Conservation (phyloP, 2,888 invertebrate species). For the Furcula furcula region DNA sequence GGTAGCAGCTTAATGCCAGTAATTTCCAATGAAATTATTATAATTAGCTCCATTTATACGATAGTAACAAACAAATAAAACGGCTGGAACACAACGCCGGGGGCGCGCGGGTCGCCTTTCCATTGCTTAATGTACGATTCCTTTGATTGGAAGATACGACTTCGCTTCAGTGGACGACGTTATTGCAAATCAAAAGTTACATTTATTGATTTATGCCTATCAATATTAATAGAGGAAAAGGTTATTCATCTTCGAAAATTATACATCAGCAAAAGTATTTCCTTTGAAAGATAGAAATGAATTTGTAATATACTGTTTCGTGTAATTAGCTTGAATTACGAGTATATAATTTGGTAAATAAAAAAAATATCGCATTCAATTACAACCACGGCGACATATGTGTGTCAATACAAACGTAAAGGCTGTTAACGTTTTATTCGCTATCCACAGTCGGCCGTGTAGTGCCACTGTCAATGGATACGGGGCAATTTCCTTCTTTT, state of each 20-base stretch:
- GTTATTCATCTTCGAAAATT: background rate
- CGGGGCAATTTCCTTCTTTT: slow-evolving; percentile 57
- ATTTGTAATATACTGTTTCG: background rate
- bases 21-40: slow-evolving; percentile 79
- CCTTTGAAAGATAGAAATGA: background rate
- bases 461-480: slow-evolving; percentile 50
- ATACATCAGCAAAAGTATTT: background rate
- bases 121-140: slow-evolving; percentile 32
- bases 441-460: slow-evolving; percentile 32
- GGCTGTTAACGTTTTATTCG: slow-evolving; percentile 52
- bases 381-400: slow-evolving; percentile 53
- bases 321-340: background rate
- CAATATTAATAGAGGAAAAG: slow-evolving; percentile 1
- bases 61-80: slow-evolving; percentile 81
- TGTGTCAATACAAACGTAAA: slow-evolving; percentile 47
- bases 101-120: slow-evolving; percentile 48
- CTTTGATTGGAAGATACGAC: slow-evolving; percentile 48
- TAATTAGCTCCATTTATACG: slow-evolving; percentile 78
- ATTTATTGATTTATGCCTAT: slow-evolving; percentile 20
- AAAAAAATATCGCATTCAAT: slow-evolving; percentile 24
- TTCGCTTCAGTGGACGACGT: too few relatives aligned
- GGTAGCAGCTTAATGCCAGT: slow-evolving; percentile 81
- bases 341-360: slow-evolving; percentile 4
- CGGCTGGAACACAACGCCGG: slow-evolving; percentile 56
- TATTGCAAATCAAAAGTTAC: slow-evolving; percentile 14